Evolutionary conservation across 2,113 vertebrate species (phyloP).

Genomic region (Petromus typicus): DNA sequence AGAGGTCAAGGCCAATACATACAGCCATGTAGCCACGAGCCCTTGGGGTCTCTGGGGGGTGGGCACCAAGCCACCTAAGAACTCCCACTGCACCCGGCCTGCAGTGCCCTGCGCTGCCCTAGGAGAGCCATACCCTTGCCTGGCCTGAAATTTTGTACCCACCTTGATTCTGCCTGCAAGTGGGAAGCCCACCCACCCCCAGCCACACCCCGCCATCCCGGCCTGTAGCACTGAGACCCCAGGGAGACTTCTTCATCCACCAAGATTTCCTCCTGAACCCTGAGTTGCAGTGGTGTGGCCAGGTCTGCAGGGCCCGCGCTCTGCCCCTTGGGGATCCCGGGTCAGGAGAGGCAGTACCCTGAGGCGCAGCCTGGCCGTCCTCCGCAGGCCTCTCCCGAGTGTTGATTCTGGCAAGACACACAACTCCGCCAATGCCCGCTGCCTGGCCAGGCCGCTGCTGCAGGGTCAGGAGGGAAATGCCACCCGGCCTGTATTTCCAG

Average conservation of each 20-base stretch:
- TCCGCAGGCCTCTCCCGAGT: neutral
- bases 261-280: neutral
- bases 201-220: too few species aligned
- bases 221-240: neutral
- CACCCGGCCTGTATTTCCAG: constrained; percentile 55
- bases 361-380: neutral
- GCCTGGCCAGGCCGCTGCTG: neutral
- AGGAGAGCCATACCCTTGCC: too few species aligned
- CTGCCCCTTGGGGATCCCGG: neutral
- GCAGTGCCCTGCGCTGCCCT: rapidly evolving
- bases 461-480: constrained; percentile 37
- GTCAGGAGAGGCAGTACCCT: neutral
- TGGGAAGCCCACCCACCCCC: neutral
- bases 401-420: neutral
- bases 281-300: neutral
- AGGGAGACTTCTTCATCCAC: neutral
- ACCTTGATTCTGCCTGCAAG: rapidly evolving
- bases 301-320: neutral
- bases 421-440: neutral
- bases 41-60: neutral
- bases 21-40: rapidly evolving
- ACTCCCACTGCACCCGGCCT: rapidly evolving
- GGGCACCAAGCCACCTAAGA: neutral
- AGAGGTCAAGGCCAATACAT: neutral
- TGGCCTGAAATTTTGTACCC: rapidly evolving